Percentiles rank a stretch among this genome's conserved stretches.
phyloP scores from a whole-genome alignment of 2,113 vertebrate species.

The Athene noctua region DNA sequence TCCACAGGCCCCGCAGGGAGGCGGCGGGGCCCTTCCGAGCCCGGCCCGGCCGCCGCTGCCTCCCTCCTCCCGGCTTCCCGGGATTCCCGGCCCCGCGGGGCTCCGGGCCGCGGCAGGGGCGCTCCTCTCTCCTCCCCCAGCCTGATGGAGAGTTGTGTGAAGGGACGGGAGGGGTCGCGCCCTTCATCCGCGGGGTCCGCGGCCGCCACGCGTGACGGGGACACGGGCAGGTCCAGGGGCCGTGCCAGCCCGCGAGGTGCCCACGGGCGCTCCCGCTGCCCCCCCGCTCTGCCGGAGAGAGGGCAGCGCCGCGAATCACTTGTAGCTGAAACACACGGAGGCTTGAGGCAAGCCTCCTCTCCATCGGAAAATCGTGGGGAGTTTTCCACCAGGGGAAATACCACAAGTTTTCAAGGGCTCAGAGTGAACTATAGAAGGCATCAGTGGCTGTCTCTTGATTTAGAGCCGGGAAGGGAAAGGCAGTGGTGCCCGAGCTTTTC shows the following conservation, averaged over 20 bases:
- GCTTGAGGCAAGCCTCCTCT: background rate
- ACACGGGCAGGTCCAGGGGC: background rate
- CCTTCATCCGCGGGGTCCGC: background rate
- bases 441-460: background rate
- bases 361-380: background rate
- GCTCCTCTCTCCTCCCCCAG: too few relatives aligned
- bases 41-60: background rate
- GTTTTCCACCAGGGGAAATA: background rate
- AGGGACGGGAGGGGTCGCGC: too few relatives aligned
- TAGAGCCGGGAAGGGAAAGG: background rate
- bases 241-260: background rate
- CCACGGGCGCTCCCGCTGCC: background rate
- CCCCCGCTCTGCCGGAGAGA: background rate
- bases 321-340: background rate
- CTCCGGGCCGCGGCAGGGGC: too few relatives aligned
- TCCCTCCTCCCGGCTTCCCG: too few relatives aligned
- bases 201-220: slow-evolving; percentile 18
- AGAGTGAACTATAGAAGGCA: background rate
- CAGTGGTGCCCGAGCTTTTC: background rate
- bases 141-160: too few relatives aligned
- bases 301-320: background rate
- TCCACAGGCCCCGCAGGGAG: background rate
- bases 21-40: background rate
- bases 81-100: too few relatives aligned
- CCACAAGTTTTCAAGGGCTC: background rate